phyloP scores from a whole-genome alignment of 2,888 invertebrate genomes.

The Aproaerema taeniolella region DNA sequence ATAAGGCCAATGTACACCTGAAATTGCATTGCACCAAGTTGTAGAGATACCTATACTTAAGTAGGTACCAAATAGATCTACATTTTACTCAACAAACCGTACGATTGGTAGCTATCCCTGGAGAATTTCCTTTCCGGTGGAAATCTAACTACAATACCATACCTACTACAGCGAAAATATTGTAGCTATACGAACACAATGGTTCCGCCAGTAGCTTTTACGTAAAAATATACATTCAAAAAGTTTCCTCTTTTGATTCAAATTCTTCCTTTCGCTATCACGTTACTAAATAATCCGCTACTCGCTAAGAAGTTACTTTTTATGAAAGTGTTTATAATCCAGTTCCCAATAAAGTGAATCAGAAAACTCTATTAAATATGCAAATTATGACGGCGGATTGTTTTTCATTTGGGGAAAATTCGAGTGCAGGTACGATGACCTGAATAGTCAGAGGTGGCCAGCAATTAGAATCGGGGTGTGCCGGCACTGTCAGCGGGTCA shows the following conservation, averaged over 20 bases:
- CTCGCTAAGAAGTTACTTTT: constrained; percentile 52
- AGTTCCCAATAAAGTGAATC: constrained; percentile 46
- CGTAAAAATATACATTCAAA: background rate
- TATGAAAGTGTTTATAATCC: constrained; percentile 46
- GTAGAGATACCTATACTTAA: too few relatives aligned
- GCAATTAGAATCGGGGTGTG: constrained; percentile 64
- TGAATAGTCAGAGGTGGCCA: constrained; percentile 62
- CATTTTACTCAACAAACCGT: constrained; percentile 30
- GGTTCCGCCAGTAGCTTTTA: background rate
- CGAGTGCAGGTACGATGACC: constrained; percentile 67
- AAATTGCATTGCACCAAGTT: too few relatives aligned
- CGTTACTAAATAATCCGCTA: constrained; percentile 44
- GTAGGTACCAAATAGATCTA: too few relatives aligned
- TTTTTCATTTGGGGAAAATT: constrained; percentile 46
- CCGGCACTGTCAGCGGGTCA: constrained; percentile 20
- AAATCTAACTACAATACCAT: constrained; percentile 9
- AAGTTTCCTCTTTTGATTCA: constrained; percentile 20
- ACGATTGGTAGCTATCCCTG: constrained; percentile 29
- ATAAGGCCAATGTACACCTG: too few relatives aligned
- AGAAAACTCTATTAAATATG: constrained; percentile 50
- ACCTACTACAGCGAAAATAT: too few relatives aligned
- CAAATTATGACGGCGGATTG: constrained; percentile 40
- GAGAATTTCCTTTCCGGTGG: constrained; percentile 33
- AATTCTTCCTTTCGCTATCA: constrained; percentile 28
- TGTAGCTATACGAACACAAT: background rate